Conservation (phyloP, 2,113 vertebrate genomes). For the Rhabdomys dilectus region DNA sequence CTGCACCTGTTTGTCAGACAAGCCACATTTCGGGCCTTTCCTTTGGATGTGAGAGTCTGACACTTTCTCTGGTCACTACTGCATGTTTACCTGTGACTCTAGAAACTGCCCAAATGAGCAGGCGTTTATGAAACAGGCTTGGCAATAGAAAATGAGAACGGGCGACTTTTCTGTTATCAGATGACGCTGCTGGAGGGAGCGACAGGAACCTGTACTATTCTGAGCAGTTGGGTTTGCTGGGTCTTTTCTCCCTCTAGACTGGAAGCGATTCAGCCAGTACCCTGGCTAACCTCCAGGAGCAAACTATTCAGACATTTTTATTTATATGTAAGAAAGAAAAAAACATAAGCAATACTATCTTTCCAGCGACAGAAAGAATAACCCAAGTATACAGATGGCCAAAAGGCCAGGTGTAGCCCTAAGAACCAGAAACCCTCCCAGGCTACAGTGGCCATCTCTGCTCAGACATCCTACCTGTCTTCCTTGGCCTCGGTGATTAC, state of each 20-base stretch:
- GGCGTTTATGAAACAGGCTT: background rate
- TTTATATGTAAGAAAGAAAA: background rate
- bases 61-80: too few relatives aligned
- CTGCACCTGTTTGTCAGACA: background rate
- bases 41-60: background rate
- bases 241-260: background rate
- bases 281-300: background rate
- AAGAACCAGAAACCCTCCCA: background rate
- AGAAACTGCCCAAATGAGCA: background rate
- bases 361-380: background rate
- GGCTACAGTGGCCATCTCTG: rapidly evolving
- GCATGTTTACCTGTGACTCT: background rate
- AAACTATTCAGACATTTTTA: background rate
- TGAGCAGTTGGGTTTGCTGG: background rate
- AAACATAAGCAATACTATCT: background rate
- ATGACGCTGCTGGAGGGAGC: background rate
- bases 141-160: background rate
- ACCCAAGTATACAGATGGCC: background rate
- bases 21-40: rapidly evolving
- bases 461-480: slow-evolving; percentile 89
- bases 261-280: background rate
- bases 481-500: slow-evolving; percentile 94
- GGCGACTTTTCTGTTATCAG: background rate
- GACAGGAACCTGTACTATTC: background rate
- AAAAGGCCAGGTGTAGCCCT: background rate